These are phyloP conservation scores for Meliscaeva auricollis DNA, from an alignment of 2,888 invertebrate species.

Conservation along the genomic window DNA sequence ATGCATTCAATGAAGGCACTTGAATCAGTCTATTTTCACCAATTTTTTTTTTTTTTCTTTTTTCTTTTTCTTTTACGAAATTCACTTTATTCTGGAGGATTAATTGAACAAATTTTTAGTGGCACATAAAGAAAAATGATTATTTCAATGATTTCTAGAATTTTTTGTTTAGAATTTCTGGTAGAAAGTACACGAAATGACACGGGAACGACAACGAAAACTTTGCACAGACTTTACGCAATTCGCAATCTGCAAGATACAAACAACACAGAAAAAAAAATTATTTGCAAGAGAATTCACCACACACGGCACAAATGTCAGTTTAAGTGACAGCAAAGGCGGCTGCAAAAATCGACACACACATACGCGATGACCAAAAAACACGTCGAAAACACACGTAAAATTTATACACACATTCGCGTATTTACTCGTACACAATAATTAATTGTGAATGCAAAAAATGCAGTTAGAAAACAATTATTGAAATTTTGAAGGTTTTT, in stretches of 20 bases:
- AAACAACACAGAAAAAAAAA: conserved; percentile 39
- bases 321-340: conserved; percentile 49
- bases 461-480: conserved; percentile 1
- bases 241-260: conserved; percentile 59
- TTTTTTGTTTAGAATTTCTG: neutral
- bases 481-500: neutral
- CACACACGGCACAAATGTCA: conserved; percentile 70
- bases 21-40: conserved; percentile 77
- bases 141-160: conserved; percentile 20
- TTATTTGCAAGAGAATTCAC: conserved; percentile 42
- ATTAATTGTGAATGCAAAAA: neutral
- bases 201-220: conserved; percentile 50
- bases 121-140: conserved; percentile 17
- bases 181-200: conserved; percentile 19
- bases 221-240: conserved; percentile 69
- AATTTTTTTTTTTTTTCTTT: conserved; percentile 31
- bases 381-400: conserved; percentile 2
- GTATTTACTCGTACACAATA: neutral
- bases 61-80: conserved; percentile 21
- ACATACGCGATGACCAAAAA: neutral
- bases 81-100: conserved; percentile 23
- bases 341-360: conserved; percentile 39
- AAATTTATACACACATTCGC: conserved; percentile 17
- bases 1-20: conserved; percentile 78
- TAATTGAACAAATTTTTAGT: neutral